Evolutionary conservation across 2,888 invertebrate genomes (phyloP).

Genomic region (Orthonevra nobilis): DNA sequence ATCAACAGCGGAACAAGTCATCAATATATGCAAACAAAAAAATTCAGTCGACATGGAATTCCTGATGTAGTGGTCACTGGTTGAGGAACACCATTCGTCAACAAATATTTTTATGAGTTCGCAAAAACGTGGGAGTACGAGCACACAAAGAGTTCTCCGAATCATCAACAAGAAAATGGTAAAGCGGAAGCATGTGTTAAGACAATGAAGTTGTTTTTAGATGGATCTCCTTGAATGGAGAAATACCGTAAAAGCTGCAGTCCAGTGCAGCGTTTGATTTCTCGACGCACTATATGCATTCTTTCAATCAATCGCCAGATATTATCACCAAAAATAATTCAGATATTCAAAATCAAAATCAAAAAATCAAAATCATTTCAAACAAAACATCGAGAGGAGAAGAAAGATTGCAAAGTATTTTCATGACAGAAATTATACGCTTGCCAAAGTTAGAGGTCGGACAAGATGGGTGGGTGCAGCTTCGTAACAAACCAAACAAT

Average conservation of each 20-base stretch:
- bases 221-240: background rate
- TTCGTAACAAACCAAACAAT: constrained; percentile 13
- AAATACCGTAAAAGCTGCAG: constrained; percentile 9
- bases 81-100: constrained; percentile 8
- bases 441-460: constrained; percentile 9
- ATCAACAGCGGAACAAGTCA: constrained; percentile 24
- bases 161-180: constrained; percentile 24
- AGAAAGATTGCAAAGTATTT: background rate
- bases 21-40: constrained; percentile 21
- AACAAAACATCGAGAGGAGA: constrained; percentile 7
- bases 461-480: constrained; percentile 22
- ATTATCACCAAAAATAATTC: background rate
- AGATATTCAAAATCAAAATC: too few relatives aligned
- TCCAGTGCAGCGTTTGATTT: background rate
- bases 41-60: constrained; percentile 51
- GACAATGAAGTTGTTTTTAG: constrained; percentile 6
- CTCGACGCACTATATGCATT: background rate
- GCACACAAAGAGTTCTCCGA: constrained; percentile 1
- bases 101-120: constrained; percentile 5
- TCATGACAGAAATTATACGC: constrained; percentile 1
- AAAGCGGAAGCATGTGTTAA: constrained; percentile 3
- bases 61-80: constrained; percentile 13
- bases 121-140: constrained; percentile 7
- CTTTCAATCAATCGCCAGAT: background rate
- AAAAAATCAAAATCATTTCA: too few relatives aligned